Evolutionary conservation across 2,888 invertebrate species (phyloP).

Genomic region (Acanthacorydalis orientalis): DNA sequence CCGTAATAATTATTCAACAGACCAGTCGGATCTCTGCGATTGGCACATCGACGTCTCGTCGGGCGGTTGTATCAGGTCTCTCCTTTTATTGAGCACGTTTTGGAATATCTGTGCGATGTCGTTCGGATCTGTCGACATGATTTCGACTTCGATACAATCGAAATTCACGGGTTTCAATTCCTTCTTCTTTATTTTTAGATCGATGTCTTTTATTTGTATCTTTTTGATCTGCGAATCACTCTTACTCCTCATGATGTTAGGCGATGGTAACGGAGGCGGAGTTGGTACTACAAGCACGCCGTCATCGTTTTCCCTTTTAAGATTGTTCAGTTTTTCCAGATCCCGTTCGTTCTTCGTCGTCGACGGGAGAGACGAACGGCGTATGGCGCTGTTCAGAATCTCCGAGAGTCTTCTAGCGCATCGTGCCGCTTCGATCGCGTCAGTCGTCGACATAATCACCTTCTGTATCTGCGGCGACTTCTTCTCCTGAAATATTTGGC

Average conservation of each 20-base stretch:
- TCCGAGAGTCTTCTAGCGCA: conserved; percentile 24
- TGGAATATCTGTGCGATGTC: conserved; percentile 26
- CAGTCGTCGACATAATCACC: conserved; percentile 20
- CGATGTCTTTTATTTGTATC: conserved; percentile 6
- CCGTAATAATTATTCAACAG: neutral
- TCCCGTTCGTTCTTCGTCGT: conserved; percentile 2
- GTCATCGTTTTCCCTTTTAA: conserved; percentile 13
- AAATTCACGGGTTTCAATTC: conserved; percentile 13
- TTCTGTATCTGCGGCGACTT: conserved; percentile 8
- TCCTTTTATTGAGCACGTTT: conserved; percentile 22
- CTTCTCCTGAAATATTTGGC: neutral
- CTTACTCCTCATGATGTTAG: conserved; percentile 1
- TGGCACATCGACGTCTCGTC: conserved; percentile 14
- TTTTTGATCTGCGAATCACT: conserved; percentile 4
- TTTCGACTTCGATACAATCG: conserved; percentile 23
- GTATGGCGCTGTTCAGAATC: conserved; percentile 23
- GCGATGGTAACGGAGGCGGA: neutral
- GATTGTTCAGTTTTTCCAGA: neutral
- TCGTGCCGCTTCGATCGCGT: conserved; percentile 21
- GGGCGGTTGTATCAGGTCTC: conserved; percentile 20
- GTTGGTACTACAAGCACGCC: conserved; percentile 9
- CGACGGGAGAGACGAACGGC: conserved; percentile 12
- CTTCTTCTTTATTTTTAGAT: conserved; percentile 19
- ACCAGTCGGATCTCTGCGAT: conserved; percentile 25
- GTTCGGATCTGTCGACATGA: conserved; percentile 17